Conservation (phyloP, 1,140 invertebrate species). For the Macrobrachium rosenbergii region DNA sequence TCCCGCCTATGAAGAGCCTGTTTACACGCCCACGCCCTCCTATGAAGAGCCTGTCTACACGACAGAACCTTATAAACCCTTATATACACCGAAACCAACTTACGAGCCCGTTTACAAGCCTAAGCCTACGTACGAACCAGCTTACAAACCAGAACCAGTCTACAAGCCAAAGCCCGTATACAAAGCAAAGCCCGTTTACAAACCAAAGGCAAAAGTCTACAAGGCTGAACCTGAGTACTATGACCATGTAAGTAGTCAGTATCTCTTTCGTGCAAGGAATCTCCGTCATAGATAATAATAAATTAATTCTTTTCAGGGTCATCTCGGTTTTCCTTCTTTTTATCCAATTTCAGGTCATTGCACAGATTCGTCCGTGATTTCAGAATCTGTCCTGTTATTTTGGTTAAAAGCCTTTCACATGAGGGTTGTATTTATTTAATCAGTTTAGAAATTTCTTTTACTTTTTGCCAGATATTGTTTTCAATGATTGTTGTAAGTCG, state of each 20-base stretch:
- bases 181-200: neutral
- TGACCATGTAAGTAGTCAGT: neutral
- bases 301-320: neutral
- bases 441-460: too few species aligned
- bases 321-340: neutral
- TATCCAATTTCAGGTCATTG: neutral
- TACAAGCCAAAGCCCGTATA: constrained; percentile 27
- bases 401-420: too few species aligned
- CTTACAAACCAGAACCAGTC: constrained; percentile 9
- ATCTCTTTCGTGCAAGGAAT: neutral
- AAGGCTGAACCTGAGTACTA: constrained; percentile 9
- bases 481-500: too few species aligned
- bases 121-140: neutral
- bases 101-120: constrained; percentile 30
- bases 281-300: neutral
- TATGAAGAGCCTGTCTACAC: neutral
- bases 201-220: neutral
- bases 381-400: too few species aligned
- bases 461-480: too few species aligned
- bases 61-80: neutral
- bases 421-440: too few species aligned
- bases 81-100: constrained; percentile 9
- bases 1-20: constrained; percentile 3
- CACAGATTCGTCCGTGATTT: too few species aligned
- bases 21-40: neutral